Conservation (phyloP, 92 coral and sea anemone species). For the Paragorgia papillata region DNA sequence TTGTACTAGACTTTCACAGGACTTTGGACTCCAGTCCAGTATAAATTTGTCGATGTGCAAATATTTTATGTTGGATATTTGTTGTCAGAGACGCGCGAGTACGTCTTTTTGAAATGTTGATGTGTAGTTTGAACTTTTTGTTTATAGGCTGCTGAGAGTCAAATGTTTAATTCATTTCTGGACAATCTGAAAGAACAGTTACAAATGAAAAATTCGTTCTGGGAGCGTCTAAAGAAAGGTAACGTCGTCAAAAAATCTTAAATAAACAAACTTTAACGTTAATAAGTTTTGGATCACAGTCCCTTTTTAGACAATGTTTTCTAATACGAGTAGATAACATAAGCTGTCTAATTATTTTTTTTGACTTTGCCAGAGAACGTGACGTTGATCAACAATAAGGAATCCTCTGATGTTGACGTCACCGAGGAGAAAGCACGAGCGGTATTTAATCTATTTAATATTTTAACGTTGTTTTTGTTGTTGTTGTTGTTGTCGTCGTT, state of each 20-base stretch:
- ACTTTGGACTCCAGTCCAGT: too few species aligned
- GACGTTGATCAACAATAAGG: slow-evolving; percentile 68
- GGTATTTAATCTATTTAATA: slow-evolving; percentile 2
- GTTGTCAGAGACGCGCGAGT: too few species aligned
- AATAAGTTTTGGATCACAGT: too few species aligned
- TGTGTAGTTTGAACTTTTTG: neutral
- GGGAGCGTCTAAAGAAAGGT: slow-evolving; percentile 83
- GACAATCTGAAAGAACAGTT: slow-evolving; percentile 72
- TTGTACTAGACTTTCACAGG: too few species aligned
- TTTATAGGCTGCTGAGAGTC: slow-evolving; percentile 78
- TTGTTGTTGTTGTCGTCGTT: too few species aligned
- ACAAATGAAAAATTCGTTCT: slow-evolving; percentile 78
- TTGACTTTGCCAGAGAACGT: slow-evolving; percentile 57
- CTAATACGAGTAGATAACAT: neutral
- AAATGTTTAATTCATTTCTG: slow-evolving; percentile 85
- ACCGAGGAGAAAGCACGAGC: slow-evolving; percentile 65
- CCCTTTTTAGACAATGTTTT: too few species aligned
- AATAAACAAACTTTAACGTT: too few species aligned
- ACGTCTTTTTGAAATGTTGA: too few species aligned
- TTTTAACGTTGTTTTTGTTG: too few species aligned
- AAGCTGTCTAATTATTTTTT: neutral
- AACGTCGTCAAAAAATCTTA: too few species aligned
- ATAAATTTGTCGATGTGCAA: too few species aligned
- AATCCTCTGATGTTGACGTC: slow-evolving; percentile 68
- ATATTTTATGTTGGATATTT: too few species aligned